Evolutionary conservation across 35 echinoderm and acorn worm species (phyloP), one percentile per base, ranked within the genome.

Genomic region (Lytechinus variegatus): DNA sequence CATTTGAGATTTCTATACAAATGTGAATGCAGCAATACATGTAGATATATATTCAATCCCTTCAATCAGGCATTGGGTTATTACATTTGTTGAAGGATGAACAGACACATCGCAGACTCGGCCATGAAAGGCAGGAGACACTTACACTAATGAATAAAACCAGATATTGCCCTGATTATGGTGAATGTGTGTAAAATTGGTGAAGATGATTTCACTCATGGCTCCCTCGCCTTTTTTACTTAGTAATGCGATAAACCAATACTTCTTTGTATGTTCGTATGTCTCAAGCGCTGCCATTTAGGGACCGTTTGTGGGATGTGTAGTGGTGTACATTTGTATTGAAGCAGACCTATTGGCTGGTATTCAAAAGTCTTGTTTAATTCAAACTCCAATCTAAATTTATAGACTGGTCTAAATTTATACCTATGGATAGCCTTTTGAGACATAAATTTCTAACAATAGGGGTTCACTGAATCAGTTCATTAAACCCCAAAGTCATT

Each of bases 161-260:
- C 21, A 79, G 66, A 79, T 79, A 79, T 79, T 79, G 66, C 19
- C 66, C 66, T 79, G 19, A 79, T 79, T 79, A 79, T 79, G 66
- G n/a, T 79, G 66, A 79, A 79, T 79, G 66, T 79, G 66, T 79
- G 66, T 79, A 24, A n/a, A 79, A 79, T 58, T 79, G 66, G 66
- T 19, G 66, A 79, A 79, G 19, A 79, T 79, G 66, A 79, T 24
- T 79, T 79, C 66, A 79, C 66, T 79, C n/a, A n/a, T 79, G 66
- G n/a, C 66, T 79, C 66, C 16, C 19, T 6, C 4, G 66, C 66
- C n/a, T 79, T 79, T 79, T n/a, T 79, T 79, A 79, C n/a, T 79
- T 79, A 24, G 66, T 79, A 24, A 79, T n/a, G 19, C n/a, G 12
- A 79, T 79, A 16, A 79, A 79, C 4, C 66, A 79, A 79, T 79